These are phyloP conservation scores for Archaeoteleia sp. DNA, from an alignment of 2,888 invertebrate species.

Conservation along the genomic window DNA sequence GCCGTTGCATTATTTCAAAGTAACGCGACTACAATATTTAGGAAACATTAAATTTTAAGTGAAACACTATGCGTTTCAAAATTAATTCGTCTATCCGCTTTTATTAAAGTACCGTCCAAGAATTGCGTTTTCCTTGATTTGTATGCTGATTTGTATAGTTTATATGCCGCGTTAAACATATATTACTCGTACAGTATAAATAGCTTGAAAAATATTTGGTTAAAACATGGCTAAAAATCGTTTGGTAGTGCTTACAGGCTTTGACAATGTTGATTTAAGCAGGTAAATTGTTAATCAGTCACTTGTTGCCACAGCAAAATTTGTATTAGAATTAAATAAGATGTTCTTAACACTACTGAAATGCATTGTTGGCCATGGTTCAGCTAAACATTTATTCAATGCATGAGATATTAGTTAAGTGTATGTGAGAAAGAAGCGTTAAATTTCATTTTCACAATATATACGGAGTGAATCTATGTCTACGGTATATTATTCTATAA, in stretches of 20 bases:
- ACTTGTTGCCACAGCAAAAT: conserved; percentile 31
- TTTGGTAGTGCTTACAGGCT: conserved; percentile 2
- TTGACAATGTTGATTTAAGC: conserved; percentile 11
- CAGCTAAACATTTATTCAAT: conserved; percentile 18
- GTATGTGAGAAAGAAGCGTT: conserved; percentile 9
- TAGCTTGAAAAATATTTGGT: conserved; percentile 20
- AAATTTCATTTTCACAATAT: conserved; percentile 20
- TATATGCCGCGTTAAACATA: conserved; percentile 63
- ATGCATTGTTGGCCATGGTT: conserved; percentile 26
- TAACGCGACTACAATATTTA: conserved; percentile 15
- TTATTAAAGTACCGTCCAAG: conserved; percentile 52
- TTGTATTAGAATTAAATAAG: conserved; percentile 23
- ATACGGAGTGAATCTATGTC: background rate
- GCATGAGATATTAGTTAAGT: conserved; percentile 29
- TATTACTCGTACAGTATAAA: conserved; percentile 60
- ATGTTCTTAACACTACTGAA: conserved; percentile 32
- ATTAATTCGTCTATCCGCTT: conserved; percentile 45
- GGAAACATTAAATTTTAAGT: conserved; percentile 15
- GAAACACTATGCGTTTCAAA: conserved; percentile 3
- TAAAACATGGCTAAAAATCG: conserved; percentile 6
- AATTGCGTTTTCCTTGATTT: conserved; percentile 56
- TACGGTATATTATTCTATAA: too few relatives aligned
- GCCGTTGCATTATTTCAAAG: conserved; percentile 11
- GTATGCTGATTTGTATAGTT: conserved; percentile 68
- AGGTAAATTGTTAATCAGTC: conserved; percentile 26